Percentiles rank a stretch among this genome's conserved stretches.
Conservation (phyloP, 2,797 vertebrate genomes). For the Lepidocolaptes lacrymiger region DNA sequence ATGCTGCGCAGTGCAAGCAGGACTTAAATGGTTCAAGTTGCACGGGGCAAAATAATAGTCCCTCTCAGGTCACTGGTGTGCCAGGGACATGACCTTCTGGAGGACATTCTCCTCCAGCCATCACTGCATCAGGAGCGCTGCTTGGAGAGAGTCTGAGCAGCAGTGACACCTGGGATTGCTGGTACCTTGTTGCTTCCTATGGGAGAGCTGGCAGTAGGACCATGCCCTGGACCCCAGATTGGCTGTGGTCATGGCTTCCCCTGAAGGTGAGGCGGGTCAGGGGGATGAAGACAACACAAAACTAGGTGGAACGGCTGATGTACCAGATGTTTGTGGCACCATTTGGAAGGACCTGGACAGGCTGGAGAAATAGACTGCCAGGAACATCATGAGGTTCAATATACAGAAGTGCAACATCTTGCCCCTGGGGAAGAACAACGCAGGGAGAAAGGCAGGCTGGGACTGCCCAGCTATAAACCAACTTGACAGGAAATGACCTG, state of each 20-base stretch:
- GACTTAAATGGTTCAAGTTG: not conserved
- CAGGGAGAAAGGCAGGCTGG: not conserved
- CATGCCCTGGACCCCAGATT: not conserved
- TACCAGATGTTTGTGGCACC: not conserved
- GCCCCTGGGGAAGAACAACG: not conserved
- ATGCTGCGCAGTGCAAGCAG: not conserved
- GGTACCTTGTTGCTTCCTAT: not conserved
- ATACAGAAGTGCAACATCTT: not conserved
- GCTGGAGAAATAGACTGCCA: not conserved
- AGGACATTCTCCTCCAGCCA: not conserved
- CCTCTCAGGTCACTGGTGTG: not conserved
- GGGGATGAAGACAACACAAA: not conserved
- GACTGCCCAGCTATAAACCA: not conserved
- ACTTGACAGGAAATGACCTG: not conserved
- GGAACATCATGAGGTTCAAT: accelerated
- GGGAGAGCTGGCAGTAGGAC: not conserved
- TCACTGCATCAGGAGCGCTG: not conserved
- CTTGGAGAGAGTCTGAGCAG: accelerated
- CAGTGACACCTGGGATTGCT: accelerated
- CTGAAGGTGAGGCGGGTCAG: not conserved
- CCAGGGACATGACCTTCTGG: not conserved
- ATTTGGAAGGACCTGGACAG: not conserved
- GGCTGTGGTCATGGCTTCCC: not conserved
- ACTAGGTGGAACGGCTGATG: not conserved
- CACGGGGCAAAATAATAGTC: not conserved